Percentiles rank a stretch among this genome's conserved stretches.
phyloP scores from a whole-genome alignment of 35 echinoderm and acorn worm species.

The Ptychodera flava region DNA sequence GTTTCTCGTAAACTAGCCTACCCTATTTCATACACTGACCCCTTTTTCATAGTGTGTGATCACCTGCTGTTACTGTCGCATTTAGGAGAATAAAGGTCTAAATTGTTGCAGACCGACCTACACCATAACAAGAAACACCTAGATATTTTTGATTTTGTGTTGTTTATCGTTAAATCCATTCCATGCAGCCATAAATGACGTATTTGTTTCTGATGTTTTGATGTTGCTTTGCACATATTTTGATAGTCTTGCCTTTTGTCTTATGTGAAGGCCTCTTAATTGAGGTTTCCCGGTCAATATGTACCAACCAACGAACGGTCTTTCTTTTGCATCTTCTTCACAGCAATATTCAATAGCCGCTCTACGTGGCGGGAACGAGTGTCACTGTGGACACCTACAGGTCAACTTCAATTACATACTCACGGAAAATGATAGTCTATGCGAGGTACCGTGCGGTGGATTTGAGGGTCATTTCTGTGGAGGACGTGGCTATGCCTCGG shows the following conservation, averaged over 20 bases:
- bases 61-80: no score
- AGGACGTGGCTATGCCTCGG: conserved; percentile 35
- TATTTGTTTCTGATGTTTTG: neutral
- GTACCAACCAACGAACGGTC: no score
- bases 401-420: conserved; percentile 28
- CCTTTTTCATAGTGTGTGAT: no score
- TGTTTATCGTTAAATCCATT: neutral
- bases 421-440: conserved; percentile 30
- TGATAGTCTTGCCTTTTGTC: no score
- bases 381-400: conserved; percentile 74
- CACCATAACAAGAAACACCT: no score
- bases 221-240: no score
- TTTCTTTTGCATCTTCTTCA: neutral
- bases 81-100: no score
- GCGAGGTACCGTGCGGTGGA: conserved; percentile 63
- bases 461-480: conserved; percentile 49
- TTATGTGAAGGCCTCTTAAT: no score
- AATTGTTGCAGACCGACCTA: no score
- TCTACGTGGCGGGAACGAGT: conserved; percentile 56
- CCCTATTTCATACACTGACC: no score
- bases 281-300: no score
- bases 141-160: neutral
- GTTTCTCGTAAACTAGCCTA: no score
- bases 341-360: conserved; percentile 61
- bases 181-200: neutral